phyloP scores from a whole-genome alignment of 2,888 invertebrate species.

The Oligia fasciuncula region DNA sequence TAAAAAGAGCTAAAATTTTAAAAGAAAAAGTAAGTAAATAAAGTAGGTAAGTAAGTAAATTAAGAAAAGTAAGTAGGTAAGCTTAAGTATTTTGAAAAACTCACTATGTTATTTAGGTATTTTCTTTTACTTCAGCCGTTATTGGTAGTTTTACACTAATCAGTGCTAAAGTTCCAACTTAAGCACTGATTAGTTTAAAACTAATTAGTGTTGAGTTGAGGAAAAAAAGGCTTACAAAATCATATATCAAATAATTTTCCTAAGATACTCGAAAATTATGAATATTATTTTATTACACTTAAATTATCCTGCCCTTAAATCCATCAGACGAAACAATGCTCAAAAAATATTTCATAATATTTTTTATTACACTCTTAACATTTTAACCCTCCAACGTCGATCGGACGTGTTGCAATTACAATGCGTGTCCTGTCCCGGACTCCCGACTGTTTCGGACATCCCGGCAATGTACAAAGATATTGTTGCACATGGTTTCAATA shows the following conservation, averaged over 20 bases:
- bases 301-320: conserved; percentile 5
- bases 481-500: not conserved
- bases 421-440: conserved; percentile 7
- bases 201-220: not conserved
- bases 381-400: conserved; percentile 41
- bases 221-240: not conserved
- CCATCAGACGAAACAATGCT: not conserved
- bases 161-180: no score
- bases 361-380: conserved; percentile 24
- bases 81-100: not conserved
- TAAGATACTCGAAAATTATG: no score
- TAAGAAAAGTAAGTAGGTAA: no score
- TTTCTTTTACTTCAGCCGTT: not conserved
- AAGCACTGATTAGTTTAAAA: no score
- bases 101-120: not conserved
- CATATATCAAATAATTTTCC: not conserved
- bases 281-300: not conserved
- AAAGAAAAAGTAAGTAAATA: no score
- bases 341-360: not conserved
- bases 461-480: conserved; percentile 9
- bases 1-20: not conserved
- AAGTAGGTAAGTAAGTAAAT: no score
- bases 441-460: not conserved
- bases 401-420: conserved; percentile 4
- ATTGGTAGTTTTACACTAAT: not conserved